These are phyloP conservation scores for Enteromius treurensis DNA, from an alignment of 2,797 vertebrate species.

Conservation along the genomic window DNA sequence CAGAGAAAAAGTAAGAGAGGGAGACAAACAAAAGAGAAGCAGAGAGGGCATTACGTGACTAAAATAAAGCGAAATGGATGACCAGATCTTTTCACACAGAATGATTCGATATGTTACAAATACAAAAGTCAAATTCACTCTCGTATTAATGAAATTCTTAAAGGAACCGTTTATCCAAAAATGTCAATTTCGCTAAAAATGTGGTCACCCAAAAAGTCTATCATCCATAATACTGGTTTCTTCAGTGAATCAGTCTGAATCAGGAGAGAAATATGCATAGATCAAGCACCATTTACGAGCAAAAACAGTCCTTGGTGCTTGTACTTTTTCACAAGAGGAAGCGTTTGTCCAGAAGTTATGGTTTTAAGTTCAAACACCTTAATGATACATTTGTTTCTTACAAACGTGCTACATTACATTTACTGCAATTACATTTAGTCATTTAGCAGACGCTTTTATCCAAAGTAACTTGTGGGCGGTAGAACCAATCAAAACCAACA, in stretches of 20 bases:
- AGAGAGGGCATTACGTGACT: background rate
- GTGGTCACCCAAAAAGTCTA: background rate
- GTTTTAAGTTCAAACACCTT: background rate
- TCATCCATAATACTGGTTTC: background rate
- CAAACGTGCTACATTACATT: background rate
- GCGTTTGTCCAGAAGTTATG: background rate
- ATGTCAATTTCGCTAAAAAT: background rate
- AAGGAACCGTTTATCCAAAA: background rate
- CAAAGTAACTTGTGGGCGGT: background rate
- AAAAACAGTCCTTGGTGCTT: background rate
- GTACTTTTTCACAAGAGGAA: background rate
- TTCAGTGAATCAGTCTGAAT: background rate
- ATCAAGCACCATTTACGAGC: background rate
- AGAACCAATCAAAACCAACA: background rate
- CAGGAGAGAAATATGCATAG: background rate
- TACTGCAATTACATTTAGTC: background rate
- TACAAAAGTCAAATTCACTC: background rate
- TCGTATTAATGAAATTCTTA: background rate
- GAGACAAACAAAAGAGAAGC: background rate
- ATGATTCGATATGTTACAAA: background rate
- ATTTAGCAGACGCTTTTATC: background rate
- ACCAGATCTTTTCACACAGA: background rate
- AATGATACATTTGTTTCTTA: background rate
- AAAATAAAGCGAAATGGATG: background rate
- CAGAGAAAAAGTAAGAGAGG: conserved; percentile 15